Conservation (phyloP, 2,797 vertebrate genomes). For the Balearica regulorum region DNA sequence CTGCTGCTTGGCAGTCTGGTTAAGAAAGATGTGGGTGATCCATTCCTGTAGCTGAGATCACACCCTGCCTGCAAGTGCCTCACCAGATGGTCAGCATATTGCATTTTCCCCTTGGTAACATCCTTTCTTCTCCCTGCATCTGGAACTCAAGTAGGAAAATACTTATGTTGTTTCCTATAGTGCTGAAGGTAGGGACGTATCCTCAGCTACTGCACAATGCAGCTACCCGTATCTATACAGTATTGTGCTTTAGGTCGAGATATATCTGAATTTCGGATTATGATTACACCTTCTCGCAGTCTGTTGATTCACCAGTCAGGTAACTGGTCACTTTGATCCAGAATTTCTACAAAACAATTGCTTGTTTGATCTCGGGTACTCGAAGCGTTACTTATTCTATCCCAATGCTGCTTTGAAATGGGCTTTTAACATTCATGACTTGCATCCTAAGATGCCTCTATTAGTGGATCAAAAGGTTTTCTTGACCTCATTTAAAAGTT, state of each 20-base stretch:
- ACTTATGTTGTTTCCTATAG: constrained; percentile 55
- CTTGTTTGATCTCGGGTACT: constrained; percentile 20
- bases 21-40: constrained; percentile 53
- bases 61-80: constrained; percentile 58
- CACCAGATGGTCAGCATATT: constrained; percentile 66
- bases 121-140: constrained; percentile 50
- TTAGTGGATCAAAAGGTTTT: constrained; percentile 19
- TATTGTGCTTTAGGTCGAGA: not conserved
- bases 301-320: not conserved
- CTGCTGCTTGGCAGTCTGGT: constrained; percentile 40
- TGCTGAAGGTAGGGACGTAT: not conserved
- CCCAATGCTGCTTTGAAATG: constrained; percentile 30
- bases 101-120: constrained; percentile 60
- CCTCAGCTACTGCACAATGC: not conserved
- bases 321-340: not conserved
- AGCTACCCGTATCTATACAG: not conserved
- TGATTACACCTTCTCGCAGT: not conserved
- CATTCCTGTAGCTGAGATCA: constrained; percentile 62
- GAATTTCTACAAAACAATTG: constrained; percentile 3
- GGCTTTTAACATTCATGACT: not conserved
- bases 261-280: not conserved
- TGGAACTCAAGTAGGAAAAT: constrained; percentile 61
- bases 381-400: not conserved
- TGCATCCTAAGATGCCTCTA: not conserved
- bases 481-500: not conserved